Evolutionary conservation across 2,888 invertebrate genomes (phyloP), one percentile per base, ranked within the genome.

Genomic region (Hybos culiciformis): DNA sequence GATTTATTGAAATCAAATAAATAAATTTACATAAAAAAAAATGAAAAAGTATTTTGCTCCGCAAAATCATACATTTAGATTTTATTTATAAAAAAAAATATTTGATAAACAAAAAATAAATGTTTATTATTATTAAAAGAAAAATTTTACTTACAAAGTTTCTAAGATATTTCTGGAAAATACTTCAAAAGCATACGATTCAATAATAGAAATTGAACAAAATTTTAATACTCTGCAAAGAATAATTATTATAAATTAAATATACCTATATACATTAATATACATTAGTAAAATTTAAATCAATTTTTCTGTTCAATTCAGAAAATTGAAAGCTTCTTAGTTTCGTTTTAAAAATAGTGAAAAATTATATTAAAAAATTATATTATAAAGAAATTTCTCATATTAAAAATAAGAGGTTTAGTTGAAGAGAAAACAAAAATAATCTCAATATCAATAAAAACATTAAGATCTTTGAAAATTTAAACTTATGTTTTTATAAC

Each of bases 151-250:
- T 59, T 51, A 58, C 62, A 61, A 53, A 24, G 57, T 58, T 48
- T 51, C 50, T 41, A 66, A 53, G 42, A 61, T 62, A 53, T 62
- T 53, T 39, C 52, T 52, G 3, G 60, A 55, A 44, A 68, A 55
- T 26, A 58, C 53, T 46, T 57, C 53, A 50, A 70, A 68, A 4
- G 68, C 56, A 41, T 54, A 54, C 18, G 60, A 48, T 34, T 57
- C 54, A 38, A 70, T 56, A 39, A 56, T 53, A 18, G 56, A 53
- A 43, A 70, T 63, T 34, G 61, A 56, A 51, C 70, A 70, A 46
- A 69, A 64, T 45, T 61, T 63, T 46, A 70, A 54, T 17, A 69
- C 68, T 40, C 70, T 70, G 51, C 38, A 50, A 39, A 39, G 17
- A 56, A 49, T 39, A 48, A 24, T 8, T 24, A 8, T 24, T 24